Evolutionary conservation across 2,888 invertebrate species (phyloP).

Genomic region (Panopea generosa): DNA sequence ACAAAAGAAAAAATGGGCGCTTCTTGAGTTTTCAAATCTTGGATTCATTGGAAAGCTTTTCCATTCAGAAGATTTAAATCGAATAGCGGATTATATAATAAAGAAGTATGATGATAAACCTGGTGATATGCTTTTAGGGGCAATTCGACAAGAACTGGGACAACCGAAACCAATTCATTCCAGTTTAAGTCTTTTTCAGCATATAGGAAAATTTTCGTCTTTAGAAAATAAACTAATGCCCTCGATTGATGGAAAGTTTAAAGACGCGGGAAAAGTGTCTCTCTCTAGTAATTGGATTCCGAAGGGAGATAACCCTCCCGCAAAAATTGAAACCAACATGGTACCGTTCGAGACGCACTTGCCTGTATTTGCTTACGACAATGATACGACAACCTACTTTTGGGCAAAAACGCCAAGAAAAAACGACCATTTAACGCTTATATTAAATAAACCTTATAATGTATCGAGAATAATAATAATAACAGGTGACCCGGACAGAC

Average conservation of each 20-base stretch:
- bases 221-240: conserved; percentile 65
- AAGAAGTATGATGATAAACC: conserved; percentile 68
- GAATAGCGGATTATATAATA: conserved; percentile 79
- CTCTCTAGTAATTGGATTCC: conserved; percentile 27
- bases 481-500: conserved; percentile 55
- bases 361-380: conserved; percentile 81
- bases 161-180: conserved; percentile 61
- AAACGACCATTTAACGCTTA: conserved; percentile 54
- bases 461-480: conserved; percentile 63
- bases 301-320: conserved; percentile 81
- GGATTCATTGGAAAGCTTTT: conserved; percentile 77
- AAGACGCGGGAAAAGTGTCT: conserved; percentile 36
- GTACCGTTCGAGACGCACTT: conserved; percentile 59
- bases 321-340: conserved; percentile 82
- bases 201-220: conserved; percentile 69
- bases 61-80: conserved; percentile 60
- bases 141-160: conserved; percentile 52
- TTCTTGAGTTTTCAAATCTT: conserved; percentile 70
- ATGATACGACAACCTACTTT: conserved; percentile 45
- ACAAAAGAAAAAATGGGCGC: conserved; percentile 55
- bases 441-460: conserved; percentile 58
- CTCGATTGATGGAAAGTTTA: conserved; percentile 65
- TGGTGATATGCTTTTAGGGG: conserved; percentile 66
- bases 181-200: conserved; percentile 68
- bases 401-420: conserved; percentile 58